Conservation (phyloP, 2,888 invertebrate genomes). For the Dryocosmus kuriphilus region DNA sequence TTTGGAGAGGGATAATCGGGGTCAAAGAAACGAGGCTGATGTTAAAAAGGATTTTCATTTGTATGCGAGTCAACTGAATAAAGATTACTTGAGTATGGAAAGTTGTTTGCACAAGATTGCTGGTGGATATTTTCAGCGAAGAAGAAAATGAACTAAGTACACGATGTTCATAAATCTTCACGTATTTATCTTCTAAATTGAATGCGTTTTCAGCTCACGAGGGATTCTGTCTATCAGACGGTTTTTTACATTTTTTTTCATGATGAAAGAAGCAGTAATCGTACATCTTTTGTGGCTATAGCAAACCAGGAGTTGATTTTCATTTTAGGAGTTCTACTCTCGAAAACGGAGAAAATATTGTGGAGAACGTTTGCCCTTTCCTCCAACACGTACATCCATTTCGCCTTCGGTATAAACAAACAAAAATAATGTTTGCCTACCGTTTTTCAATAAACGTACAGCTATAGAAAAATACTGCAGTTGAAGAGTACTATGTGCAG, state of each 20-base stretch:
- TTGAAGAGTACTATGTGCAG: not conserved
- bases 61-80: slow-evolving; percentile 54
- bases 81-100: slow-evolving; percentile 52
- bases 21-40: not conserved
- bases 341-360: not conserved
- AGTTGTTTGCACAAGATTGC: slow-evolving; percentile 53
- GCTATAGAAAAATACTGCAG: not conserved
- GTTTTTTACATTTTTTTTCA: not conserved
- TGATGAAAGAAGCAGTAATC: not conserved
- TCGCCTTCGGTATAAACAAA: slow-evolving; percentile 3
- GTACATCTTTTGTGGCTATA: not conserved
- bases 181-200: slow-evolving; percentile 57
- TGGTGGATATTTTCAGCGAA: slow-evolving; percentile 45
- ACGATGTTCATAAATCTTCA: slow-evolving; percentile 42
- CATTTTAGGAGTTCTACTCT: not conserved
- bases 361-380: not conserved
- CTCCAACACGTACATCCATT: not conserved
- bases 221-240: slow-evolving; percentile 3
- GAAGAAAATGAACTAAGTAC: slow-evolving; percentile 40
- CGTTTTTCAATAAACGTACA: not conserved
- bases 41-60: slow-evolving; percentile 47
- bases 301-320: not conserved
- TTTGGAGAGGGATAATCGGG: not conserved
- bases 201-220: slow-evolving; percentile 47
- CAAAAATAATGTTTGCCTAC: not conserved